Percentiles rank a stretch among this genome's conserved stretches.
Evolutionary conservation across 2,113 vertebrate genomes (phyloP).

Genomic region (Numida meleagris): DNA sequence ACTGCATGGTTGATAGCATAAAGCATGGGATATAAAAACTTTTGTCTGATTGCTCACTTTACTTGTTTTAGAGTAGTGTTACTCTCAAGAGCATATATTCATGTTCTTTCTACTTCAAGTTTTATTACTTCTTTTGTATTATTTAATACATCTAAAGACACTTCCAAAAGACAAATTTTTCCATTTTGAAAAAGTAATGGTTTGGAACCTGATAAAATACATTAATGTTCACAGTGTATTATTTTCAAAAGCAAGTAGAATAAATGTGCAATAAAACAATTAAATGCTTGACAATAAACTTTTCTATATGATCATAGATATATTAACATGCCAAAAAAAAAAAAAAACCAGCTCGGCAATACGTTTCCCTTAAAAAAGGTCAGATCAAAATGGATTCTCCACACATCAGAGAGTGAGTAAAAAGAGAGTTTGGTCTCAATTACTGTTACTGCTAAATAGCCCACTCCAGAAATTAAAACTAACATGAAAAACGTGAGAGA

Average conservation of each 20-base stretch:
- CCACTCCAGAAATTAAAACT: conserved; percentile 28
- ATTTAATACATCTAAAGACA: conserved; percentile 90
- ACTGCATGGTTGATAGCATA: conserved; percentile 83
- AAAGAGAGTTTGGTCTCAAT: conserved; percentile 16
- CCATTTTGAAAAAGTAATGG: conserved; percentile 91
- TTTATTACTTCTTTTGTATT: conserved; percentile 91
- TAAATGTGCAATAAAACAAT: conserved; percentile 71
- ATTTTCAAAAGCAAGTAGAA: conserved; percentile 65
- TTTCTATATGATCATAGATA: conserved; percentile 12
- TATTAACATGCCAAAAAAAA: conserved; percentile 28
- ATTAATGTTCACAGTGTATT: conserved; percentile 55
- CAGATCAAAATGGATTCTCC: conserved; percentile 27
- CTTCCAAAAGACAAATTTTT: conserved; percentile 92
- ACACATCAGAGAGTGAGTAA: not conserved
- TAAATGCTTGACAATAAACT: conserved; percentile 59
- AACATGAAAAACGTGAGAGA: conserved; percentile 25
- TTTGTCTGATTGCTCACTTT: conserved; percentile 84
- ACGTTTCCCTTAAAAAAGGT: conserved; percentile 41
- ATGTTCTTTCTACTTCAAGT: conserved; percentile 85
- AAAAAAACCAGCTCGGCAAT: conserved; percentile 47
- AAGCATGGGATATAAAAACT: conserved; percentile 81
- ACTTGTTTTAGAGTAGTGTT: conserved; percentile 76
- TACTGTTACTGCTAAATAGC: conserved; percentile 29
- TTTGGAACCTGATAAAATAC: conserved; percentile 77
- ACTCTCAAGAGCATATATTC: conserved; percentile 84